Percentiles rank a stretch among this genome's conserved stretches.
phyloP scores from a whole-genome alignment of 1,140 invertebrate species.

The Cherax destructor region DNA sequence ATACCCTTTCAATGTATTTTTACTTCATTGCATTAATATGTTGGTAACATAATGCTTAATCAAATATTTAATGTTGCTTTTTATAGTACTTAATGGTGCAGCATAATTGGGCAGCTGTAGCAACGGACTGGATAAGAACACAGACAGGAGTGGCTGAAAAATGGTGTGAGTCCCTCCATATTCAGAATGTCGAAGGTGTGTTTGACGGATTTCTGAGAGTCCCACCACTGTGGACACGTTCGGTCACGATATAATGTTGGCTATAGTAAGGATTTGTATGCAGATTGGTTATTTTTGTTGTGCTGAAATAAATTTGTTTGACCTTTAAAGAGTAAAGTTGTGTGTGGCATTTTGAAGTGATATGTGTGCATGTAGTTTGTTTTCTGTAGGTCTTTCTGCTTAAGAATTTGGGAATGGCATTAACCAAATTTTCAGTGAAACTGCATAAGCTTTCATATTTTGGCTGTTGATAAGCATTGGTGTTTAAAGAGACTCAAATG shows the following conservation, averaged over 20 bases:
- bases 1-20: too few relatives aligned
- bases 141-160: slow-evolving; percentile 91
- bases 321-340: too few relatives aligned
- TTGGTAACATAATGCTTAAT: too few relatives aligned
- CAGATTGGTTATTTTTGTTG: neutral
- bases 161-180: slow-evolving; percentile 81
- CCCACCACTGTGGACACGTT: slow-evolving; percentile 18
- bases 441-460: too few relatives aligned
- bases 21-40: too few relatives aligned
- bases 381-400: neutral
- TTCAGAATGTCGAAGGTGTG: slow-evolving; percentile 76
- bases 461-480: too few relatives aligned
- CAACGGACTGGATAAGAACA: slow-evolving; percentile 90
- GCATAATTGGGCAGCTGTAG: slow-evolving; percentile 86
- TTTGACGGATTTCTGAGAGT: slow-evolving; percentile 60
- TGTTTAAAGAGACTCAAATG: too few relatives aligned
- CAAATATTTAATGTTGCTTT: neutral
- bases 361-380: neutral
- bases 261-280: slow-evolving; percentile 25
- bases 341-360: too few relatives aligned
- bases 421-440: too few relatives aligned
- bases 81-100: slow-evolving; percentile 92
- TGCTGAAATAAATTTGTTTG: neutral
- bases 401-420: neutral
- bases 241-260: slow-evolving; percentile 29